These are phyloP conservation scores for Electrophaes corylata DNA, from an alignment of 2,888 invertebrate species.

Conservation along the genomic window DNA sequence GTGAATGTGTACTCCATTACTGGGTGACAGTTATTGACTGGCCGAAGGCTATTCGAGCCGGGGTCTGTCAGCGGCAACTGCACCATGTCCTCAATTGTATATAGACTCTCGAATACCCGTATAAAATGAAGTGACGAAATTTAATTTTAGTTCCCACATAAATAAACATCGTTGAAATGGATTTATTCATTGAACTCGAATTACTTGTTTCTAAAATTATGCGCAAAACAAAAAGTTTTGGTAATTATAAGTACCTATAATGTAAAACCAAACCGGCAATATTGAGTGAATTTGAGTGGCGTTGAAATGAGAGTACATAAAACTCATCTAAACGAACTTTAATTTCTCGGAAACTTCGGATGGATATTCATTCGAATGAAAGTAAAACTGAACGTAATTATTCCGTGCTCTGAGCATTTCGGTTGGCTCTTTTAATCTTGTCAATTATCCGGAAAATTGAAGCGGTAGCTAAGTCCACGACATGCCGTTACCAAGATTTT, in stretches of 20 bases:
- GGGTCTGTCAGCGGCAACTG: slow-evolving; percentile 6
- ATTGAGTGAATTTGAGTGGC: slow-evolving; percentile 25
- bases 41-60: slow-evolving; percentile 34
- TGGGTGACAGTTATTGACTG: slow-evolving; percentile 58
- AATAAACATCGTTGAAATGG: neutral
- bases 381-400: slow-evolving; percentile 64
- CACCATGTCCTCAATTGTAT: neutral
- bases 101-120: neutral
- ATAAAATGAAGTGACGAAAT: neutral
- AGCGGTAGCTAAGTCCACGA: slow-evolving; percentile 44
- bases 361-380: slow-evolving; percentile 63
- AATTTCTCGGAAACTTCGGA: slow-evolving; percentile 46
- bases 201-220: neutral
- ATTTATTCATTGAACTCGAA: neutral
- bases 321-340: slow-evolving; percentile 50
- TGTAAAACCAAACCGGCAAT: neutral
- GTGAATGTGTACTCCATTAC: slow-evolving; percentile 58
- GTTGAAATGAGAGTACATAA: slow-evolving; percentile 41
- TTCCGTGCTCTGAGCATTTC: slow-evolving; percentile 56
- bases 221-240: neutral
- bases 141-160: neutral
- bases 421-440: slow-evolving; percentile 65
- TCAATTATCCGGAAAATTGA: slow-evolving; percentile 71
- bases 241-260: neutral
- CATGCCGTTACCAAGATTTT: slow-evolving; percentile 46